Evolutionary conservation across 1,140 invertebrate species (phyloP).

Genomic region (Eupristina koningsbergeri): DNA sequence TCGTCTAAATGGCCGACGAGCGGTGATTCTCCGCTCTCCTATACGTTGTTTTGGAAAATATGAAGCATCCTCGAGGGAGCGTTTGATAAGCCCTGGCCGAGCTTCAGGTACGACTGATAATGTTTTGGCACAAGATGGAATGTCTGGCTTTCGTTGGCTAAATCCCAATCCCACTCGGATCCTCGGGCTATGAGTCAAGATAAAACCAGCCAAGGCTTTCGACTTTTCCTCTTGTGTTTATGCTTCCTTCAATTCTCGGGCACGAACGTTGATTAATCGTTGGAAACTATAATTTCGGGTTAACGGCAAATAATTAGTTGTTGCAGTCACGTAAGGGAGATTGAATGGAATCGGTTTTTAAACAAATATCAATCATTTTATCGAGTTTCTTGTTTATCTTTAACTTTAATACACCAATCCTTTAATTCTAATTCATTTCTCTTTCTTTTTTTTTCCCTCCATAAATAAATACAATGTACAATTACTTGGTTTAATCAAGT

Average conservation of each 20-base stretch:
- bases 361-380: too few species aligned
- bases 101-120: slow-evolving; percentile 25
- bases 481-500: too few species aligned
- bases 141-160: background rate
- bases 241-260: background rate
- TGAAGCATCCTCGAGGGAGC: slow-evolving; percentile 17
- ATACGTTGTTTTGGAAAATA: slow-evolving; percentile 3
- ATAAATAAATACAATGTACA: too few species aligned
- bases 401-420: too few species aligned
- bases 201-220: background rate
- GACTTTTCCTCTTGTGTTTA: background rate
- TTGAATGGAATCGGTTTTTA: too few species aligned
- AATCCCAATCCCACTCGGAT: too few species aligned
- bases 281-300: too few species aligned
- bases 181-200: background rate
- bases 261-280: background rate
- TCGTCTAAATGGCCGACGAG: slow-evolving; percentile 46
- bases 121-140: background rate
- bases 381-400: too few species aligned
- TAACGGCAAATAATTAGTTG: too few species aligned
- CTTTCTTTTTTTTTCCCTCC: too few species aligned
- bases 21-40: slow-evolving; percentile 20
- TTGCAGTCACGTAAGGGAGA: too few species aligned
- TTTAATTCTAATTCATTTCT: too few species aligned
- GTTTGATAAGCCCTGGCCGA: slow-evolving; percentile 15